Conservation (phyloP, 2,797 vertebrate species). For the Tenualosa ilisha region DNA sequence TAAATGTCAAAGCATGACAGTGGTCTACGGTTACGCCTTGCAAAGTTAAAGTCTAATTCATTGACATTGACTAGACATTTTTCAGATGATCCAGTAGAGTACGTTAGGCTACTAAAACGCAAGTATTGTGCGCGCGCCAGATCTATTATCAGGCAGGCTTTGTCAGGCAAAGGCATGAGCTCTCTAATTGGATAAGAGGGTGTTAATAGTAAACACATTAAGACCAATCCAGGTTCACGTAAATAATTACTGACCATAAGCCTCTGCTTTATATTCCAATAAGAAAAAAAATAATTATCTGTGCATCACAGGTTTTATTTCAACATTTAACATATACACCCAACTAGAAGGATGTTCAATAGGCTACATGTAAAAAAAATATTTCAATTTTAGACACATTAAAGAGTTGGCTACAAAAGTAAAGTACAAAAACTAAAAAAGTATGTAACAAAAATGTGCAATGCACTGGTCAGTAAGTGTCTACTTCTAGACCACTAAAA, state of each 20-base stretch:
- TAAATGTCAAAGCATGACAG: neutral
- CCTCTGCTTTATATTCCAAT: neutral
- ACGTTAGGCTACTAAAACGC: neutral
- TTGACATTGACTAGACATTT: neutral
- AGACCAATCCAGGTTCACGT: neutral
- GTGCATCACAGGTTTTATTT: neutral
- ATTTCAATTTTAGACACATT: neutral
- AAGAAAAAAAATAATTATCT: neutral
- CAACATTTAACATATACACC: neutral
- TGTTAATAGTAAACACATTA: neutral
- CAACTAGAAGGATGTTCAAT: neutral
- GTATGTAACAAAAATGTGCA: neutral
- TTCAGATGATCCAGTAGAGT: neutral
- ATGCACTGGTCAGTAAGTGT: neutral
- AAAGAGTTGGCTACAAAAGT: neutral
- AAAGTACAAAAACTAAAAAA: neutral
- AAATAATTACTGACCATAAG: neutral
- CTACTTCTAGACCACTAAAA: neutral
- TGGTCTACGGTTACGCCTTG: neutral
- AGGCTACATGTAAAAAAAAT: neutral
- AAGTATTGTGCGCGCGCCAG: neutral
- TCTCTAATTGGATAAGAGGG: neutral
- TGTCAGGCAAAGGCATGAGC: neutral
- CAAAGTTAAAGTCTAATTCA: neutral
- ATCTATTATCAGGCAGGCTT: neutral